Base-by-base conservation (phyloP, 2,113 vertebrate species). In the Chloebia gouldiae region DNA sequence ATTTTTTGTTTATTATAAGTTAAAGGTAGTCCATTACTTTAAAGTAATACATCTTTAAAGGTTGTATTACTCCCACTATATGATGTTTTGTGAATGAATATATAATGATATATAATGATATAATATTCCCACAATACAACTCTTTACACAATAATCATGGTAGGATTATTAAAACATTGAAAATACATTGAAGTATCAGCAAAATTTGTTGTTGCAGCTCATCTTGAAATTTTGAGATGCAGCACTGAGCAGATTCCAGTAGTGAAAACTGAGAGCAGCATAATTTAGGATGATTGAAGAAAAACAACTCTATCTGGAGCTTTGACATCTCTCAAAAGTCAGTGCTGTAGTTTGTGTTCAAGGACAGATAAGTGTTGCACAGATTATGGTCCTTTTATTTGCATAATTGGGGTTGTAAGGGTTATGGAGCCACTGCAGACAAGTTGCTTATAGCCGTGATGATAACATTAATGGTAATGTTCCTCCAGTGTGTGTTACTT, bases 401-500 rank as follows among this genome's bases (percentile, higher is more conserved):
- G 42, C 3, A 3, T 69, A 82, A 49, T 61, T 61, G 37, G 30
- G 28, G 31, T 82, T 42, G 10, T 60, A 39, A 56, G 5, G 37
- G 21, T 27, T 39, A 21, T 18, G 17, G 10, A 31, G 33, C 47
- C 76, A 23, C 19, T 64, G 21, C 56, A 79, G 59, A 25, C 16
- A 14, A 20, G 9, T 44, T 82, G 24, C 57, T 86, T 56, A 42
- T 19, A 56, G 54, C 57, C 7, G 2, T 56, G 64, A 54, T 66
- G 59, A 64, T 63, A 50, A 37, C 7, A 3, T 59, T 80, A 53
- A 20, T 33, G 16, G 28, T 61, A n/a, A 28, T 0, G 0, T 63
- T 83, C 13, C 37, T 78, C n/a, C 30, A 31, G 37, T 30, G 20
- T 56, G 28, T 0, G 0, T 40, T 47, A 20, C 24, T 92, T 84